Conservation (phyloP, 92 coral and sea anemone genomes). For the Porites cylindrica region DNA sequence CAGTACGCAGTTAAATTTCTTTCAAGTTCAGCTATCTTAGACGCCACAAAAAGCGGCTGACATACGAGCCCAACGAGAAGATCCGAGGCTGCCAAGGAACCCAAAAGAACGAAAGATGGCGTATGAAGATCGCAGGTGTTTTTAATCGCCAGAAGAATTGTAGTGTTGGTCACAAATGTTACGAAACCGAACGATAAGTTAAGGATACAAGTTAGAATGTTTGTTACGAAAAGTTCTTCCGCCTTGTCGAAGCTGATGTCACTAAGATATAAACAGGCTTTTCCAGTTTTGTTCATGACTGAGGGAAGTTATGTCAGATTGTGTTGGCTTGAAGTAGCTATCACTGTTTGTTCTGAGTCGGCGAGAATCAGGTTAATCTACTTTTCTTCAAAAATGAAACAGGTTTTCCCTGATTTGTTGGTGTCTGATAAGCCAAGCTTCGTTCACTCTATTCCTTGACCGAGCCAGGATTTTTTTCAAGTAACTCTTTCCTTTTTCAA, state of each 20-base stretch:
- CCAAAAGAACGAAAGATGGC: slow-evolving; percentile 42
- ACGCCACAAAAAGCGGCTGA: slow-evolving; percentile 39
- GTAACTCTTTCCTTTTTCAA: too few species aligned
- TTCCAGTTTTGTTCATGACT: background rate
- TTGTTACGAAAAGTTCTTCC: background rate
- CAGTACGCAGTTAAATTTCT: slow-evolving; percentile 1
- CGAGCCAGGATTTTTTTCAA: too few species aligned
- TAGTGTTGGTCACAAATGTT: slow-evolving; percentile 7
- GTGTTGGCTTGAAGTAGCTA: background rate
- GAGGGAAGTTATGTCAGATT: background rate
- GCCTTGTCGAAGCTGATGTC: background rate
- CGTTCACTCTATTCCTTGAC: too few species aligned
- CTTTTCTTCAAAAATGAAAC: background rate
- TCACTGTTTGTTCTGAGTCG: background rate
- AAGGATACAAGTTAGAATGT: background rate
- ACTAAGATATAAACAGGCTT: background rate
- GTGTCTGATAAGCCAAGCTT: too few species aligned
- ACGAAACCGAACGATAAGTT: slow-evolving; percentile 26
- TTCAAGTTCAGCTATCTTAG: slow-evolving; percentile 26
- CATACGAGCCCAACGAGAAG: slow-evolving; percentile 41
- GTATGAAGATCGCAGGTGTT: slow-evolving; percentile 1
- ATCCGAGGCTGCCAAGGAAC: slow-evolving; percentile 39
- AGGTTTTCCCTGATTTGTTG: background rate
- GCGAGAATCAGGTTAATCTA: background rate
- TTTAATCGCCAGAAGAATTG: slow-evolving; percentile 5